Evolutionary conservation across 92 coral and sea anemone species (phyloP).

Genomic region (Epizoanthus illoricatus): DNA sequence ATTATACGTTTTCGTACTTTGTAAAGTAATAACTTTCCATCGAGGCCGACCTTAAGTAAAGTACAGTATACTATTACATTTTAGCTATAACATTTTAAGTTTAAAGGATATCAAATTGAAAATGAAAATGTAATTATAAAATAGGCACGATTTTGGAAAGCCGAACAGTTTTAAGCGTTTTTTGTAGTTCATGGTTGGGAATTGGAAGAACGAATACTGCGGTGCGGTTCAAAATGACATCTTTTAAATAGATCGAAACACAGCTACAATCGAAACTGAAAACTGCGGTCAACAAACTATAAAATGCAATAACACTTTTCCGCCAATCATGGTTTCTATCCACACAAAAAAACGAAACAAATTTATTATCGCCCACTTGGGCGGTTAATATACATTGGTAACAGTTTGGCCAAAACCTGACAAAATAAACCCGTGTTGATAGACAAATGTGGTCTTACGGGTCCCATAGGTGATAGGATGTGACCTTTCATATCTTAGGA

Average conservation of each 20-base stretch:
- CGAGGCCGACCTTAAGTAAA: too few species aligned
- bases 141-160: background rate
- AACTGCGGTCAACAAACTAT: constrained; percentile 13
- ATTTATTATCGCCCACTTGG: background rate
- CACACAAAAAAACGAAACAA: background rate
- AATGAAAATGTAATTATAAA: too few species aligned
- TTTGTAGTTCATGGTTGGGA: background rate
- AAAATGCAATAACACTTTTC: background rate
- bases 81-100: too few species aligned
- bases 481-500: constrained; percentile 28
- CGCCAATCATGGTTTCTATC: background rate
- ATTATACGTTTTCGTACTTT: too few species aligned
- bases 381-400: background rate
- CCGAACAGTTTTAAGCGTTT: background rate
- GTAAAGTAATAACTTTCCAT: too few species aligned
- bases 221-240: constrained; percentile 24
- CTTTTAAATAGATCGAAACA: constrained; percentile 12
- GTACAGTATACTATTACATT: too few species aligned
- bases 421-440: background rate
- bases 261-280: background rate
- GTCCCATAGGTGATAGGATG: background rate
- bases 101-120: too few species aligned
- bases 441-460: background rate
- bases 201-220: background rate
- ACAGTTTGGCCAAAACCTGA: background rate